Conservation (phyloP, 2,888 invertebrate genomes). For the Oscheius sp. region DNA sequence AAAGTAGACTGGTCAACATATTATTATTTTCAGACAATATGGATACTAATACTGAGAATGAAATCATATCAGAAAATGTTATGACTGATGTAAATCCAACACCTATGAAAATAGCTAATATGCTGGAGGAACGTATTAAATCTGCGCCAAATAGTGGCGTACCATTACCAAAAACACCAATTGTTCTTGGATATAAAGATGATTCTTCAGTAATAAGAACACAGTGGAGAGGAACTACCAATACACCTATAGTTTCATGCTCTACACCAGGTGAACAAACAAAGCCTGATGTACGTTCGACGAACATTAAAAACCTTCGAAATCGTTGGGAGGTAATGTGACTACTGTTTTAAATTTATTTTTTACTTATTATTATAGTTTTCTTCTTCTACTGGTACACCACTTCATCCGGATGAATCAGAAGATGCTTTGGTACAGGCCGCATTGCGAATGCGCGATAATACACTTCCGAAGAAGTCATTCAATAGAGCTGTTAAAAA, state of each 20-base stretch:
- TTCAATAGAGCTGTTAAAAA: not conserved
- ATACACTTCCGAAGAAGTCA: conserved; percentile 6
- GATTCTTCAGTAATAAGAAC: conserved; percentile 38
- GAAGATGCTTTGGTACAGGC: conserved; percentile 53
- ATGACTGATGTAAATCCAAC: conserved; percentile 38
- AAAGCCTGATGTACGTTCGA: conserved; percentile 36
- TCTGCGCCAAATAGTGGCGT: not conserved
- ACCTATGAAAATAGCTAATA: conserved; percentile 37
- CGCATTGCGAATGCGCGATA: conserved; percentile 45
- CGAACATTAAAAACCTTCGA: conserved; percentile 43
- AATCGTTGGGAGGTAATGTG: conserved; percentile 49
- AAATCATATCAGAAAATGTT: too few relatives aligned
- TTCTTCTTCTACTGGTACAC: conserved; percentile 60
- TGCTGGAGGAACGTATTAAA: conserved; percentile 44
- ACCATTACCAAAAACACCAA: conserved; percentile 17
- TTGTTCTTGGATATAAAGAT: too few relatives aligned
- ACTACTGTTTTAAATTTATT: not conserved
- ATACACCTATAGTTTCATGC: conserved; percentile 53
- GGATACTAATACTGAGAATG: too few relatives aligned
- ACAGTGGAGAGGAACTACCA: conserved; percentile 49
- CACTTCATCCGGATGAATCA: conserved; percentile 59
- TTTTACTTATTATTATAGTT: conserved; percentile 37
- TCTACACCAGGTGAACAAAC: conserved; percentile 46
- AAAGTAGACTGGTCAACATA: not conserved
- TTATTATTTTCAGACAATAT: not conserved